Percentiles rank a stretch among this genome's conserved stretches.
phyloP scores from a whole-genome alignment of 2,888 invertebrate genomes.

The Daptonema setosum region DNA sequence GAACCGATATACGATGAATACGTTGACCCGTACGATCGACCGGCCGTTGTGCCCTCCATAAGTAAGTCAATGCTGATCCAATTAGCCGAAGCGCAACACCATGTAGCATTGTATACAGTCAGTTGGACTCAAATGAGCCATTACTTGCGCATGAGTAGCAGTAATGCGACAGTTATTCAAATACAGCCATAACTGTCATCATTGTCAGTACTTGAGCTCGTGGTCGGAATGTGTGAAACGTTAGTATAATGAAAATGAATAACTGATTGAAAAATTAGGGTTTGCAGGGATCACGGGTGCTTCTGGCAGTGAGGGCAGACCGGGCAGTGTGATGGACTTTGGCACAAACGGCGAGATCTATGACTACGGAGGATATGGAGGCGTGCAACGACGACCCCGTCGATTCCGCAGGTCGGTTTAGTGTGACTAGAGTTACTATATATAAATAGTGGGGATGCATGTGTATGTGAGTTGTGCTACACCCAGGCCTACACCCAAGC shows the following conservation, averaged over 20 bases:
- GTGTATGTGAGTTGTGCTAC: too few relatives aligned
- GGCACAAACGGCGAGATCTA: too few relatives aligned
- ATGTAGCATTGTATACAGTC: not conserved
- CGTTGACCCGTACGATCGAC: not conserved
- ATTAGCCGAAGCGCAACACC: not conserved
- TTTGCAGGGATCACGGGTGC: not conserved
- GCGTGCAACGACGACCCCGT: not conserved
- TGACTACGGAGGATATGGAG: not conserved
- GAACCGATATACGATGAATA: not conserved
- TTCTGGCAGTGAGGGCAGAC: not conserved
- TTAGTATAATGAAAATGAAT: not conserved
- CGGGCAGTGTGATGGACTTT: not conserved
- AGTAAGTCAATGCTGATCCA: not conserved
- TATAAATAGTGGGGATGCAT: too few relatives aligned
- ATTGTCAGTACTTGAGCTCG: not conserved
- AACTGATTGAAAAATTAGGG: not conserved
- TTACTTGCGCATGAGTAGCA: too few relatives aligned
- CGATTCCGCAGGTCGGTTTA: not conserved
- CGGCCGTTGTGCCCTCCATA: not conserved
- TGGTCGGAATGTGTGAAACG: not conserved
- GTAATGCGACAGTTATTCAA: too few relatives aligned
- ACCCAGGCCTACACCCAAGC: too few relatives aligned
- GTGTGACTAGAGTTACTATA: too few relatives aligned
- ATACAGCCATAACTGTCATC: too few relatives aligned
- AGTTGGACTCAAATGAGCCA: too few relatives aligned